A percentile compares a stretch with the other conserved stretches of the same genome.
These are phyloP conservation scores for Centropyge bicolor DNA, from an alignment of 2,797 vertebrate genomes.

Conservation along the genomic window DNA sequence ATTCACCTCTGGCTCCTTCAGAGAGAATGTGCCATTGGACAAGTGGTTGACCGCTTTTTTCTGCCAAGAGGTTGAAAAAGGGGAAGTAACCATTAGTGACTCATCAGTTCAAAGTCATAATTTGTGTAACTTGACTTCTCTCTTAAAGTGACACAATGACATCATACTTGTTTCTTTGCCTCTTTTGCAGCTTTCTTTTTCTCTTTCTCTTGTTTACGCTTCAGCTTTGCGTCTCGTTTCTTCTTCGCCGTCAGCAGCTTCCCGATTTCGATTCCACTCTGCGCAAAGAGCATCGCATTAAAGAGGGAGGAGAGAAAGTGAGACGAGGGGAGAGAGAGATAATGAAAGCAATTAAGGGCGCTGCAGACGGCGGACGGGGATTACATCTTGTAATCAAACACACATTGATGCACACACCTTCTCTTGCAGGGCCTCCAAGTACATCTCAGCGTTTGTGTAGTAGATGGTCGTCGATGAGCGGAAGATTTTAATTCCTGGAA, in stretches of 20 bases:
- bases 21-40: slow-evolving; percentile 7
- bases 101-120: background rate
- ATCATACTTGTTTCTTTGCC: slow-evolving; percentile 75
- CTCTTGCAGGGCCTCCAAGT: slow-evolving; percentile 87
- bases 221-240: slow-evolving; percentile 84
- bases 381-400: slow-evolving; percentile 29
- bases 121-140: background rate
- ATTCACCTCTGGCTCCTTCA: slow-evolving; percentile 20
- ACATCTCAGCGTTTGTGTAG: slow-evolving; percentile 94
- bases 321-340: slow-evolving; percentile 33
- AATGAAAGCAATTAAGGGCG: slow-evolving; percentile 49
- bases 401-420: slow-evolving; percentile 83
- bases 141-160: background rate
- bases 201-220: slow-evolving; percentile 78
- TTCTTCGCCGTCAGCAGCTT: slow-evolving; percentile 88
- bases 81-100: background rate
- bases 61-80: slow-evolving; percentile 33
- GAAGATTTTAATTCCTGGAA: slow-evolving; percentile 92
- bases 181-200: slow-evolving; percentile 80
- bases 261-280: slow-evolving; percentile 90
- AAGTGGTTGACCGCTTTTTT: slow-evolving; percentile 1
- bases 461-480: slow-evolving; percentile 90
- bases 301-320: slow-evolving; percentile 42
- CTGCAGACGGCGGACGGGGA: slow-evolving; percentile 25
- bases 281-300: slow-evolving; percentile 39